Evolutionary conservation across 2,888 invertebrate species (phyloP).

Genomic region (Idaea aversata): DNA sequence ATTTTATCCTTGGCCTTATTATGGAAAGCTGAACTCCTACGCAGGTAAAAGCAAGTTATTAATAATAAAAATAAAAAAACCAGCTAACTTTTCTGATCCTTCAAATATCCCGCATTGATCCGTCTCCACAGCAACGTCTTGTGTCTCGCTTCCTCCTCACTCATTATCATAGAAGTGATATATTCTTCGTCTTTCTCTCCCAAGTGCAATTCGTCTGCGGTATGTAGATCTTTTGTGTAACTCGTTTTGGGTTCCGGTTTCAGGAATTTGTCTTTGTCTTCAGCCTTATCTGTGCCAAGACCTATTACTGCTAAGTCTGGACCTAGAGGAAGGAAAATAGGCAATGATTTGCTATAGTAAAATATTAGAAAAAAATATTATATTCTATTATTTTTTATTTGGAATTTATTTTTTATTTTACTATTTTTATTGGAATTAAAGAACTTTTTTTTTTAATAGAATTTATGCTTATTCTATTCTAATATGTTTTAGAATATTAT

Average conservation of each 20-base stretch:
- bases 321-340: constrained; percentile 54
- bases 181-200: constrained; percentile 94
- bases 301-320: constrained; percentile 91
- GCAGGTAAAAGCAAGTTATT: too few relatives aligned
- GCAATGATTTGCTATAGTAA: not conserved
- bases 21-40: too few relatives aligned
- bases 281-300: constrained; percentile 64
- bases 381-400: too few relatives aligned
- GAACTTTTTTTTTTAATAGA: too few relatives aligned
- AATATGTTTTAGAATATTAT: too few relatives aligned
- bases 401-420: too few relatives aligned
- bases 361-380: too few relatives aligned
- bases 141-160: constrained; percentile 86
- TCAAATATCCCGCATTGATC: constrained; percentile 92
- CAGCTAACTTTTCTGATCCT: constrained; percentile 86
- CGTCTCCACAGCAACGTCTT: constrained; percentile 94
- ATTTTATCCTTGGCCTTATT: too few relatives aligned
- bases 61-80: not conserved
- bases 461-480: too few relatives aligned
- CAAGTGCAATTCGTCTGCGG: constrained; percentile 82
- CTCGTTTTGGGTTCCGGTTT: constrained; percentile 59
- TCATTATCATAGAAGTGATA: constrained; percentile 89
- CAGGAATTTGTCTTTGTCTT: constrained; percentile 57
- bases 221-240: constrained; percentile 53
- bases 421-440: too few relatives aligned